phyloP scores from a whole-genome alignment of 2,888 invertebrate species.

The Orthosia cruda region DNA sequence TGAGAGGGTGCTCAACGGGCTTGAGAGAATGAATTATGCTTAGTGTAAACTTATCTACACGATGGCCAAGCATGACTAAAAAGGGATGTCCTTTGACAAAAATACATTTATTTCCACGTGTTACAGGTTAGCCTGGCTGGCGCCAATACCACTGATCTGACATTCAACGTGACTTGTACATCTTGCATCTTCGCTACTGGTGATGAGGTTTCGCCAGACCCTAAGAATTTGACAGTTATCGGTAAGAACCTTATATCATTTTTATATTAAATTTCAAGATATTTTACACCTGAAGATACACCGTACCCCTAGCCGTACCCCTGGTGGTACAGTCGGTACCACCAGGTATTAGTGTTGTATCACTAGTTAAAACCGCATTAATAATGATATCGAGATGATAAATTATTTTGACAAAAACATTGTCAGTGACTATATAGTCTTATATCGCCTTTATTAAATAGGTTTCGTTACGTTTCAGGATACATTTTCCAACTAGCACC shows the following conservation, averaged over 20 bases:
- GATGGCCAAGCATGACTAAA: not conserved
- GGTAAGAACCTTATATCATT: slow-evolving; percentile 71
- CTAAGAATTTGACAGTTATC: slow-evolving; percentile 80
- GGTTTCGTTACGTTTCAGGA: slow-evolving; percentile 74
- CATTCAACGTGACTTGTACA: slow-evolving; percentile 84
- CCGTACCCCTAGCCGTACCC: too few relatives aligned
- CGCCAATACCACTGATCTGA: slow-evolving; percentile 75
- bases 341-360: too few relatives aligned
- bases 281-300: too few relatives aligned
- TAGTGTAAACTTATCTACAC: not conserved
- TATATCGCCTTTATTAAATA: not conserved
- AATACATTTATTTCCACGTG: not conserved
- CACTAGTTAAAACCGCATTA: too few relatives aligned
- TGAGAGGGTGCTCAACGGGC: not conserved
- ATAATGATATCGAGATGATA: too few relatives aligned
- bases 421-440: too few relatives aligned
- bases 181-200: slow-evolving; percentile 78
- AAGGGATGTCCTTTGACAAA: not conserved
- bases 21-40: not conserved
- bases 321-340: too few relatives aligned
- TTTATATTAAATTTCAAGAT: too few relatives aligned
- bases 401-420: too few relatives aligned
- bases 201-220: slow-evolving; percentile 76
- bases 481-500: slow-evolving; percentile 82
- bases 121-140: slow-evolving; percentile 75